Conservation (phyloP, 1,140 invertebrate genomes). For the Papilio glaucus region DNA sequence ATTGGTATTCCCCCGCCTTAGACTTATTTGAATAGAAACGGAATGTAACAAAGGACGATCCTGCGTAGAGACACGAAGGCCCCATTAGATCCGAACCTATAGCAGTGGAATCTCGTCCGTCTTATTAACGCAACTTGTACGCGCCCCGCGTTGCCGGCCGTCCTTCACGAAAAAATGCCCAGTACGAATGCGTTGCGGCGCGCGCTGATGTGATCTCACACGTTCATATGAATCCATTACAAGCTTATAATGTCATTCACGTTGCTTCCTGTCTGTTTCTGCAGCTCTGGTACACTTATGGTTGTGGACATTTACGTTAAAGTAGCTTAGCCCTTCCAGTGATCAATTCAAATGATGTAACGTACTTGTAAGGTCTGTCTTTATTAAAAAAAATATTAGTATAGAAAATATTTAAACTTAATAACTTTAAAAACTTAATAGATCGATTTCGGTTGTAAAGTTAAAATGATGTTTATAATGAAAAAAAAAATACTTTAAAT, state of each 20-base stretch:
- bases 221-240: constrained; percentile 49
- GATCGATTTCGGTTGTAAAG: too few species aligned
- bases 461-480: too few species aligned
- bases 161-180: constrained; percentile 64
- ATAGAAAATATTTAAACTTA: too few species aligned
- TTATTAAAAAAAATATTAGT: too few species aligned
- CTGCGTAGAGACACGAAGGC: constrained; percentile 21
- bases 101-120: constrained; percentile 32
- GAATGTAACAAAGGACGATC: constrained; percentile 18
- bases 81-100: constrained; percentile 23
- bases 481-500: too few species aligned
- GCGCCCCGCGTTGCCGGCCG: constrained; percentile 58
- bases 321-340: background rate
- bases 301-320: constrained; percentile 7
- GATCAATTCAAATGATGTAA: background rate
- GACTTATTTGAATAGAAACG: constrained; percentile 36
- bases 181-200: constrained; percentile 54
- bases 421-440: too few species aligned
- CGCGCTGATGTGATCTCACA: constrained; percentile 56
- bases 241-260: constrained; percentile 34
- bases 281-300: constrained; percentile 31
- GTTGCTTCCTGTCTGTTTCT: constrained; percentile 35
- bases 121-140: constrained; percentile 59
- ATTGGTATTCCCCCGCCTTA: constrained; percentile 24
- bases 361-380: background rate